A percentile compares a stretch with the other conserved stretches of the same genome.
Evolutionary conservation across 2,113 vertebrate species (phyloP).

Genomic region (Merops nubicus): DNA sequence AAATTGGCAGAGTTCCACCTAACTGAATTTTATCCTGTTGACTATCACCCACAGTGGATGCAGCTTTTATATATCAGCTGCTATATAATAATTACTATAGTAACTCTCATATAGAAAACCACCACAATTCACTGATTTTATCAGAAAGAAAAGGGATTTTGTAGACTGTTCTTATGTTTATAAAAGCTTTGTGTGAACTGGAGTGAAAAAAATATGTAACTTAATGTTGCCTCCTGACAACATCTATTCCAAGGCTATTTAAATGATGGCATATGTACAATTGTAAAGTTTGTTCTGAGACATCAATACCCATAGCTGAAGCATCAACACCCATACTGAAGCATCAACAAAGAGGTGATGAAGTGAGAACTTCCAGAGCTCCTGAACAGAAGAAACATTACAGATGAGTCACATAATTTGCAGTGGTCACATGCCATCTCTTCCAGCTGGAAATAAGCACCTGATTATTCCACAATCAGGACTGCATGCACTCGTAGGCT

Average conservation of each 20-base stretch:
- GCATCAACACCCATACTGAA: not conserved
- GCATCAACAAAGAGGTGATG: not conserved
- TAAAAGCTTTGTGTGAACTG: not conserved
- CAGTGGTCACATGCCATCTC: fast-evolving
- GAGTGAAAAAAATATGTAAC: not conserved
- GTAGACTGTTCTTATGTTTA: not conserved
- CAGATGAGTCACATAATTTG: not conserved
- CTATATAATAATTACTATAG: not conserved
- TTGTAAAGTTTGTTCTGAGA: not conserved
- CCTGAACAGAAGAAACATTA: not conserved
- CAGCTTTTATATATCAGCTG: not conserved
- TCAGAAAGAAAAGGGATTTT: not conserved
- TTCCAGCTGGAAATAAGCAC: not conserved
- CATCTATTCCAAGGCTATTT: not conserved
- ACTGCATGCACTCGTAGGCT: not conserved
- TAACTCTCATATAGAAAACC: not conserved
- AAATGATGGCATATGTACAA: not conserved
- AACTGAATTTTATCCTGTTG: not conserved
- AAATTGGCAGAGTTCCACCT: not conserved
- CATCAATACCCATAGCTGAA: not conserved
- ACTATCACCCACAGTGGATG: not conserved
- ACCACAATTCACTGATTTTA: not conserved
- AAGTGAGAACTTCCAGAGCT: not conserved
- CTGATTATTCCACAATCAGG: not conserved
- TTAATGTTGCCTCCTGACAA: not conserved